Evolutionary conservation across 2,797 vertebrate species (phyloP).

Genomic region (Lycodopsis pacificus): DNA sequence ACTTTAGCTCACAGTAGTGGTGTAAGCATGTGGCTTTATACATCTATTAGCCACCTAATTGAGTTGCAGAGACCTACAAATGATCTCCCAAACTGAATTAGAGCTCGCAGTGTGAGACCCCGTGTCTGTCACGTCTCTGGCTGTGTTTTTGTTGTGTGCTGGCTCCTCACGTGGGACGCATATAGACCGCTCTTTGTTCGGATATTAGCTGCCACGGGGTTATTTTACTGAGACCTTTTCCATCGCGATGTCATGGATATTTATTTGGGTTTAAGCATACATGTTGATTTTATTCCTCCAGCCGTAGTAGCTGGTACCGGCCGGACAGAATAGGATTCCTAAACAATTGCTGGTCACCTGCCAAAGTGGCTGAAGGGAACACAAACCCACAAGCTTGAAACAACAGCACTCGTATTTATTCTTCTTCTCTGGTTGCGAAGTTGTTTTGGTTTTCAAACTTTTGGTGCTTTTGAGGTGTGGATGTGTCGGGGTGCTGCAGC

Average conservation of each 20-base stretch:
- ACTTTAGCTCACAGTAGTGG: not conserved
- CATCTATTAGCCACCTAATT: constrained; percentile 27
- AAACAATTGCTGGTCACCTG: constrained; percentile 40
- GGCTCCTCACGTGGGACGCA: constrained; percentile 25
- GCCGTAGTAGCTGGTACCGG: not conserved
- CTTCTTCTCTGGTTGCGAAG: not conserved
- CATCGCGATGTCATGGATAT: not conserved
- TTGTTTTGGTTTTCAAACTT: constrained; percentile 15
- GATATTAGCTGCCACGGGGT: constrained; percentile 2
- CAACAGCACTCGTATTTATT: constrained; percentile 12
- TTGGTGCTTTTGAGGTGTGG: constrained; percentile 20
- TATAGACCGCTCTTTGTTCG: constrained; percentile 43
- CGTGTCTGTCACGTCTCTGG: not conserved
- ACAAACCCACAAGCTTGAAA: not conserved
- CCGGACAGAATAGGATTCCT: constrained; percentile 30
- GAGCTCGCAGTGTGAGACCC: constrained; percentile 9
- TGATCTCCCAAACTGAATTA: constrained; percentile 33
- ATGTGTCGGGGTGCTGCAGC: not conserved
- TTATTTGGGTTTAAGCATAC: constrained; percentile 16
- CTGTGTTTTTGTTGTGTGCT: constrained; percentile 33
- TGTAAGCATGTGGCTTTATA: not conserved
- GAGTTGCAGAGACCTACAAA: constrained; percentile 3
- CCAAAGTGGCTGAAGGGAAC: constrained; percentile 21
- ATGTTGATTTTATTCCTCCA: not conserved
- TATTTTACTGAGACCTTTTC: constrained; percentile 4